Percentiles rank a stretch among this genome's conserved stretches.
Evolutionary conservation across 2,113 vertebrate genomes (phyloP).

Genomic region (Pangasianodon hypophthalmus): DNA sequence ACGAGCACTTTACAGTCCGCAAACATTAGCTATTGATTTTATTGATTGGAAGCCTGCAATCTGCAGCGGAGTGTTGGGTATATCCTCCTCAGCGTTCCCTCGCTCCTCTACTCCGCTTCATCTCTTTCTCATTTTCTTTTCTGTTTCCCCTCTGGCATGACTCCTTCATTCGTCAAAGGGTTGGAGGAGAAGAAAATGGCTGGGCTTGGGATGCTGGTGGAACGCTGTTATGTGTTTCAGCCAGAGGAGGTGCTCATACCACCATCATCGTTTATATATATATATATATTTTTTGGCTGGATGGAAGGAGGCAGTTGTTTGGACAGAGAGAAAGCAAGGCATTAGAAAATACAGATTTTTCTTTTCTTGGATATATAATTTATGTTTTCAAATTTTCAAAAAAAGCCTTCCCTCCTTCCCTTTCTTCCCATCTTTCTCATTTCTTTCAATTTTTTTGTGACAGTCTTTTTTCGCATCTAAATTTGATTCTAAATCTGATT

Average conservation of each 20-base stretch:
- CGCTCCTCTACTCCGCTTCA: slow-evolving; percentile 20
- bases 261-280: background rate
- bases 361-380: background rate
- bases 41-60: slow-evolving; percentile 69
- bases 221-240: background rate
- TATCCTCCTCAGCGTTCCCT: background rate
- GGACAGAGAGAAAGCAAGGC: too few species aligned
- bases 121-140: slow-evolving; percentile 40
- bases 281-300: background rate
- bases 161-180: slow-evolving; percentile 18
- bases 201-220: background rate
- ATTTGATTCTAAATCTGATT: background rate
- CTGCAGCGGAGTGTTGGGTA: slow-evolving; percentile 44
- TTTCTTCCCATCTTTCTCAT: background rate
- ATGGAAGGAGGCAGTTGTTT: too few species aligned
- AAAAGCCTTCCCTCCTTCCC: background rate
- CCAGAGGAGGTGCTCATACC: background rate
- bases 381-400: background rate
- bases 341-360: too few species aligned
- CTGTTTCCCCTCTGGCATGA: slow-evolving; percentile 14
- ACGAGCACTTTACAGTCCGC: slow-evolving; percentile 67
- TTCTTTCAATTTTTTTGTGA: background rate
- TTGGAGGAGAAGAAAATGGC: background rate
- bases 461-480: background rate
- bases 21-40: slow-evolving; percentile 74